These are phyloP conservation scores for Chroicocephalus ridibundus DNA, from an alignment of 2,113 vertebrate genomes.

Conservation along the genomic window DNA sequence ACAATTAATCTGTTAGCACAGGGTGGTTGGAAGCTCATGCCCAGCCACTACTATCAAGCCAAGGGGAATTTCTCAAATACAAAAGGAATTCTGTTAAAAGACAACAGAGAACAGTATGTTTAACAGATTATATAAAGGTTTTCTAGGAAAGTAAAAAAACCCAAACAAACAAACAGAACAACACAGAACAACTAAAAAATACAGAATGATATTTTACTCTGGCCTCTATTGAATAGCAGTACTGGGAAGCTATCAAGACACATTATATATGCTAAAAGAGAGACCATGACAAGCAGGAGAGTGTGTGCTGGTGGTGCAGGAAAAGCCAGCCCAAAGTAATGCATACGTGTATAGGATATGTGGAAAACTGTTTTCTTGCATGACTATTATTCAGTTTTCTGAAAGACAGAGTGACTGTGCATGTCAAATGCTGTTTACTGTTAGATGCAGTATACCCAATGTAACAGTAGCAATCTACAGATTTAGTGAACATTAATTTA, in stretches of 20 bases:
- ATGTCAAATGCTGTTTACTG: not conserved
- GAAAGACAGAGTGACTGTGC: not conserved
- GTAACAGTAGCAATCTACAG: not conserved
- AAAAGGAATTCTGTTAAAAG: not conserved
- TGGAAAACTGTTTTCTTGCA: not conserved
- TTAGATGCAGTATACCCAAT: not conserved
- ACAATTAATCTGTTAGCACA: not conserved
- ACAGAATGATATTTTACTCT: not conserved
- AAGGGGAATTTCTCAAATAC: not conserved
- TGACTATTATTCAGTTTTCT: not conserved
- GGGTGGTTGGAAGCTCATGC: not conserved
- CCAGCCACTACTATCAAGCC: not conserved
- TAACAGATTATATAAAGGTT: not conserved
- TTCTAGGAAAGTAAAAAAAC: not conserved
- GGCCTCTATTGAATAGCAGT: not conserved
- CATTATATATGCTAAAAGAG: not conserved
- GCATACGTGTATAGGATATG: accelerated
- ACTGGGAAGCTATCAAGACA: not conserved
- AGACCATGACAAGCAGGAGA: not conserved
- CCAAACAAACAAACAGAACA: not conserved
- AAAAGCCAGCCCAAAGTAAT: not conserved
- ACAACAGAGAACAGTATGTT: not conserved
- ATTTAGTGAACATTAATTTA: not conserved
- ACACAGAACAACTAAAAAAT: accelerated
- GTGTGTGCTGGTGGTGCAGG: not conserved